Percentiles rank a stretch among this genome's conserved stretches.
phyloP scores from a whole-genome alignment of 2,113 vertebrate genomes.

The Eulemur macaco region DNA sequence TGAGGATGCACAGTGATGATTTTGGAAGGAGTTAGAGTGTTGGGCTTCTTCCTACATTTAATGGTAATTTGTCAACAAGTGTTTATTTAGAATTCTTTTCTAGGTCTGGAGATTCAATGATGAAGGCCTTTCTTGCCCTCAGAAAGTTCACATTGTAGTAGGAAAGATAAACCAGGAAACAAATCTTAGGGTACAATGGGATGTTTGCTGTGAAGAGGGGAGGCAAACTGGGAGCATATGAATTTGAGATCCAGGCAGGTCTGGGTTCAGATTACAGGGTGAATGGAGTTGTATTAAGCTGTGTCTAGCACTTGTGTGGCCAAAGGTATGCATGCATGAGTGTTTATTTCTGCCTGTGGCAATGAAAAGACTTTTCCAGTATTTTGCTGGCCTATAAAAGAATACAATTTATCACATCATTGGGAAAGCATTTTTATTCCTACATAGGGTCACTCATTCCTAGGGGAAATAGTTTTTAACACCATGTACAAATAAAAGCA shows the following conservation, averaged over 20 bases:
- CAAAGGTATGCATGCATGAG: not conserved
- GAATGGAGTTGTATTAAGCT: not conserved
- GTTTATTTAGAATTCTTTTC: not conserved
- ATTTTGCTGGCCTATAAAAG: conserved; percentile 3
- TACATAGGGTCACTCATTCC: not conserved
- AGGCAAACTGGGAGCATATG: not conserved
- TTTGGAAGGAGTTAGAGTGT: not conserved
- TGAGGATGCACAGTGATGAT: not conserved
- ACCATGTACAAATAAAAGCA: not conserved
- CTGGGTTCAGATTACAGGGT: not conserved
- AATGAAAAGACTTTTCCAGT: not conserved
- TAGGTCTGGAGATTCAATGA: not conserved
- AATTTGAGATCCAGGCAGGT: not conserved
- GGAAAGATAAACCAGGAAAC: not conserved
- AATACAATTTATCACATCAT: not conserved
- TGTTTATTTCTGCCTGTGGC: not conserved
- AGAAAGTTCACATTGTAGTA: not conserved
- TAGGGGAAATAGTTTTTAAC: not conserved
- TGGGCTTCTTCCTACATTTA: not conserved
- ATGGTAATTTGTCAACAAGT: not conserved
- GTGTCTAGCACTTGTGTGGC: not conserved
- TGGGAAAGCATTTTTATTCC: not conserved
- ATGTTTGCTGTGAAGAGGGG: not conserved
- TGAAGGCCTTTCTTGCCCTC: not conserved
- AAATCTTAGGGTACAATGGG: not conserved